phyloP scores from a whole-genome alignment of 2,888 invertebrate genomes.

The Sminthurinus aureus region DNA sequence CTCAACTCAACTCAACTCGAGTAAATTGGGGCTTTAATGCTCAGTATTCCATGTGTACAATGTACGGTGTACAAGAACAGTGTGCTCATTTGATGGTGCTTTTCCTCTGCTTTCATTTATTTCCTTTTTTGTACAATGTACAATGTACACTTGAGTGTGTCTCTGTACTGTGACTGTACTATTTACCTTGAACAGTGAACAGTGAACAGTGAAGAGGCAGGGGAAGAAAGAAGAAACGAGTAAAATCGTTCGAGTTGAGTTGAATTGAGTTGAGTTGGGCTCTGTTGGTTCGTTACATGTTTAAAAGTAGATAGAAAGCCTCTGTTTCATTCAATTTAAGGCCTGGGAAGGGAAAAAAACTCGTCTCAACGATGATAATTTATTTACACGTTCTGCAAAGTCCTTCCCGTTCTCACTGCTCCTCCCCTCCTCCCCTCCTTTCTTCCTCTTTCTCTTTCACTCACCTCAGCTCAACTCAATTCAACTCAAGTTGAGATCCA shows the following conservation, averaged over 20 bases:
- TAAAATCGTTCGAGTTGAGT: background rate
- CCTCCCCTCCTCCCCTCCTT: background rate
- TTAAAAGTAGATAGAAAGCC: background rate
- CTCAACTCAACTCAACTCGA: too few species aligned
- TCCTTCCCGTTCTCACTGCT: background rate
- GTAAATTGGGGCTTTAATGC: too few species aligned
- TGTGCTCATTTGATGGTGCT: background rate
- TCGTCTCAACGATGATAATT: conserved; percentile 38
- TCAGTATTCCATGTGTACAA: background rate
- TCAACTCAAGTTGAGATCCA: conserved; percentile 43
- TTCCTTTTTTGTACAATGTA: background rate
- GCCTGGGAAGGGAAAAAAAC: conserved; percentile 42
- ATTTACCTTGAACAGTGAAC: too few species aligned
- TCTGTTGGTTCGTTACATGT: background rate
- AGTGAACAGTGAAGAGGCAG: background rate
- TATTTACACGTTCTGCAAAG: conserved; percentile 34
- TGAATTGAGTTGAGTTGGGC: background rate
- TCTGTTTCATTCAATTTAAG: conserved; percentile 49
- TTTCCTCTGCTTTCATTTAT: background rate
- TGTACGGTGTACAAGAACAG: background rate
- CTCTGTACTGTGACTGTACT: background rate
- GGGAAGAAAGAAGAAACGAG: background rate
- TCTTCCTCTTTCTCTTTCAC: background rate
- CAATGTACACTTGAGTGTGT: background rate
- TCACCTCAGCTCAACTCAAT: background rate